phyloP scores from a whole-genome alignment of 2,888 invertebrate genomes.

The Onchidella celtica region DNA sequence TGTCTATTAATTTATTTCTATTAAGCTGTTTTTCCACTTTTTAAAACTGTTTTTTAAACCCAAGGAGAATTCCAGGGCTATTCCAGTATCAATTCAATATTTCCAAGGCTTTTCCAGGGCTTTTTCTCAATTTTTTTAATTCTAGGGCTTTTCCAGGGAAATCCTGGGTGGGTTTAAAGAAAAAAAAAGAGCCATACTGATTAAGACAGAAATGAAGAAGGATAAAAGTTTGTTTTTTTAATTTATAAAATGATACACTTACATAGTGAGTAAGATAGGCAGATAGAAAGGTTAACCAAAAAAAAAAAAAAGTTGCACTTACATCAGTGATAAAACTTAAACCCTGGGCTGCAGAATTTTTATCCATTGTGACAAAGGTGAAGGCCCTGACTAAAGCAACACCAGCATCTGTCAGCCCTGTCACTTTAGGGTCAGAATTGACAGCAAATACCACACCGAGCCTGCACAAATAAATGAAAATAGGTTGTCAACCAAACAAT shows the following conservation, averaged over 20 bases:
- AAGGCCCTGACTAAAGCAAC: constrained; percentile 93
- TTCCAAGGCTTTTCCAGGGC: too few relatives aligned
- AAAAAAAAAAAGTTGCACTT: constrained; percentile 51
- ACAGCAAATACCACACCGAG: constrained; percentile 90
- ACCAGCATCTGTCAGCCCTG: constrained; percentile 86
- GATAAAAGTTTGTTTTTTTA: too few relatives aligned
- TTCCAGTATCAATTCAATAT: too few relatives aligned
- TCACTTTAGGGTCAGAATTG: constrained; percentile 82
- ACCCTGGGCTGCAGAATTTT: constrained; percentile 87
- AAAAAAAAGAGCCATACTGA: not conserved
- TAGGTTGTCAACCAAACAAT: too few relatives aligned
- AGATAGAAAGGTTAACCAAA: not conserved
- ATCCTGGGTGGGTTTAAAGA: too few relatives aligned
- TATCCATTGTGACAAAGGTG: constrained; percentile 92
- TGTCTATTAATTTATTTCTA: too few relatives aligned
- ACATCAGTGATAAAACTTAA: constrained; percentile 93
- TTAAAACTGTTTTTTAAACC: too few relatives aligned
- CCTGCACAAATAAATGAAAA: constrained; percentile 82
- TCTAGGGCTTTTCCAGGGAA: too few relatives aligned
- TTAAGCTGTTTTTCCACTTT: too few relatives aligned
- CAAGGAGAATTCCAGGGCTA: too few relatives aligned
- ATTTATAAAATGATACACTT: too few relatives aligned
- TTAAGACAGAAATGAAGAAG: not conserved
- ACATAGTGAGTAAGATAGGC: not conserved
- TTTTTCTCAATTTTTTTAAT: too few relatives aligned